Conservation (phyloP, 2,888 invertebrate genomes). For the Drosophila cognata region DNA sequence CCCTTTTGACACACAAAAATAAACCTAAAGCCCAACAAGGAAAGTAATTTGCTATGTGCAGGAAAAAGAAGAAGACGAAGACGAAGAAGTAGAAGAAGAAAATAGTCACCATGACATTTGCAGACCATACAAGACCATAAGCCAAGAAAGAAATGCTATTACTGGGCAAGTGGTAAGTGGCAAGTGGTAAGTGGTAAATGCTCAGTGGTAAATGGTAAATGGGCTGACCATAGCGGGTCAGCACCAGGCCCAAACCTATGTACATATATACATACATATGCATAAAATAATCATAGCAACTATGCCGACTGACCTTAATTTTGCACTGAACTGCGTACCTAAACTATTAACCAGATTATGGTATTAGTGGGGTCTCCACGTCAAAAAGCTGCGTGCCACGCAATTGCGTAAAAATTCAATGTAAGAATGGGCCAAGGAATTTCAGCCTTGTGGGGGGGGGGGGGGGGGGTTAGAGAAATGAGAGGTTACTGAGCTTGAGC, state of each 20-base stretch:
- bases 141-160: conserved; percentile 69
- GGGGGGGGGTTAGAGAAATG: conserved; percentile 35
- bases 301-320: conserved; percentile 74
- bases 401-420: conserved; percentile 30
- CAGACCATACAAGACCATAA: conserved; percentile 47
- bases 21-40: conserved; percentile 59
- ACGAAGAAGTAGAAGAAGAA: conserved; percentile 12
- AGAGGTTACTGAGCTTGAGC: conserved; percentile 65
- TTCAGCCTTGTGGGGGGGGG: neutral
- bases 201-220: conserved; percentile 28
- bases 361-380: conserved; percentile 3
- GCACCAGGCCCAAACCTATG: conserved; percentile 36
- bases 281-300: conserved; percentile 67
- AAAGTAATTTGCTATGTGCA: conserved; percentile 69
- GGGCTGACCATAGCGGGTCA: conserved; percentile 42
- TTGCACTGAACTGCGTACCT: conserved; percentile 38
- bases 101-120: conserved; percentile 73
- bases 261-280: conserved; percentile 8
- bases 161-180: conserved; percentile 53
- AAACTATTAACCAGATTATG: conserved; percentile 47
- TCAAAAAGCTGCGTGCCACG: conserved; percentile 40
- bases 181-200: conserved; percentile 34
- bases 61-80: conserved; percentile 16
- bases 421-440: conserved; percentile 26
- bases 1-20: conserved; percentile 66